Evolutionary conservation across 1,140 invertebrate species (phyloP).

Genomic region (Lethocerus indicus): DNA sequence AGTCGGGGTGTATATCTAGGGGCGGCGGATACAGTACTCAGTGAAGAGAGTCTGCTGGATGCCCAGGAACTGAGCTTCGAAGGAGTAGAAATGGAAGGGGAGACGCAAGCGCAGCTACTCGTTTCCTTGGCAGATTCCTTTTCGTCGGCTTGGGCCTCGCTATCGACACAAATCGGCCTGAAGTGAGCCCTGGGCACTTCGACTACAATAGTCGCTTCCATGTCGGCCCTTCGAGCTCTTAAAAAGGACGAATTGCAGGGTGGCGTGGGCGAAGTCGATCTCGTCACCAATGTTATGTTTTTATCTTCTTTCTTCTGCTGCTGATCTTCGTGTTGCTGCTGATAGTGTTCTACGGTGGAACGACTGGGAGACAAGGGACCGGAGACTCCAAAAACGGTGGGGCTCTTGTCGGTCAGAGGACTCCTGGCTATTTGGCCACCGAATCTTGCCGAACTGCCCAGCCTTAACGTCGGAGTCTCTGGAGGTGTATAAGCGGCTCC

Average conservation of each 20-base stretch:
- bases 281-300: constrained; percentile 39
- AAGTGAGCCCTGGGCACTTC: constrained; percentile 11
- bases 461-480: constrained; percentile 11
- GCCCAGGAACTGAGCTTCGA: background rate
- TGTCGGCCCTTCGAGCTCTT: constrained; percentile 43
- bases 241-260: constrained; percentile 42
- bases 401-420: constrained; percentile 17
- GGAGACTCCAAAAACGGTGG: constrained; percentile 18
- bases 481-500: too few species aligned
- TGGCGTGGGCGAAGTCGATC: constrained; percentile 56
- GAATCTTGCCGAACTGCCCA: constrained; percentile 16
- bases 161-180: constrained; percentile 7
- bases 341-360: background rate
- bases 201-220: constrained; percentile 25
- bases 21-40: background rate
- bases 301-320: constrained; percentile 2
- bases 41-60: constrained; percentile 1
- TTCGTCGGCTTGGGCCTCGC: constrained; percentile 16
- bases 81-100: too few species aligned
- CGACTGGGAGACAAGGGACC: constrained; percentile 5
- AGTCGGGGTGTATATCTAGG: constrained; percentile 1
- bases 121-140: too few species aligned
- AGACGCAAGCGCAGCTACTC: too few species aligned
- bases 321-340: background rate
- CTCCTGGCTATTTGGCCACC: constrained; percentile 17